Evolutionary conservation across 92 coral and sea anemone species (phyloP).

Genomic region (Paragorgia papillata): DNA sequence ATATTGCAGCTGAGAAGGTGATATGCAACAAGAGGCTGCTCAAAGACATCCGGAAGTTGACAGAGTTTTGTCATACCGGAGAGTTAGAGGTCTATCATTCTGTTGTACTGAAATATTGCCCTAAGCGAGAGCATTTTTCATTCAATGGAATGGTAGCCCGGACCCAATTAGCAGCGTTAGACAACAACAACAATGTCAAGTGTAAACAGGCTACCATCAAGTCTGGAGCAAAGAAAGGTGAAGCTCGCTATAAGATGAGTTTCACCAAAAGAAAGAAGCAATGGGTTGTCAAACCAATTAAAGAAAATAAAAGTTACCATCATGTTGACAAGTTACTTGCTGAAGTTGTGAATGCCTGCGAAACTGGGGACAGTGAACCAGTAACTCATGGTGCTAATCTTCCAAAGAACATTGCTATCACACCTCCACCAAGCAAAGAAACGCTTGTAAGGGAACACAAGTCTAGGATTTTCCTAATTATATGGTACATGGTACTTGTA

Average conservation of each 20-base stretch:
- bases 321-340: conserved; percentile 38
- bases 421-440: conserved; percentile 43
- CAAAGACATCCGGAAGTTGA: conserved; percentile 50
- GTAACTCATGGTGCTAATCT: conserved; percentile 18
- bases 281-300: too few species aligned
- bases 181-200: conserved; percentile 53
- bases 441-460: conserved; percentile 34
- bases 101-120: too few species aligned
- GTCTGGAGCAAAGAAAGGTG: conserved; percentile 38
- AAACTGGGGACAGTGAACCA: too few species aligned
- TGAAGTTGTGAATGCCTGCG: conserved; percentile 40
- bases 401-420: conserved; percentile 43
- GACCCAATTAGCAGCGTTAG: conserved; percentile 60
- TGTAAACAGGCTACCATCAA: conserved; percentile 54
- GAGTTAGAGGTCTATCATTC: conserved; percentile 51
- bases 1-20: conserved; percentile 39
- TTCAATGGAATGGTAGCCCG: conserved; percentile 55
- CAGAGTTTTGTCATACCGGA: conserved; percentile 60
- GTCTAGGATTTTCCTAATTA: too few species aligned
- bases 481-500: too few species aligned
- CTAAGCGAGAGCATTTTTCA: conserved; percentile 56
- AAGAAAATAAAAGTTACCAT: not conserved
- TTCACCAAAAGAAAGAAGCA: conserved; percentile 54
- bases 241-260: conserved; percentile 8
- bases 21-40: conserved; percentile 46